phyloP scores from a whole-genome alignment of 2,113 vertebrate species.

The Ciconia boyciana region DNA sequence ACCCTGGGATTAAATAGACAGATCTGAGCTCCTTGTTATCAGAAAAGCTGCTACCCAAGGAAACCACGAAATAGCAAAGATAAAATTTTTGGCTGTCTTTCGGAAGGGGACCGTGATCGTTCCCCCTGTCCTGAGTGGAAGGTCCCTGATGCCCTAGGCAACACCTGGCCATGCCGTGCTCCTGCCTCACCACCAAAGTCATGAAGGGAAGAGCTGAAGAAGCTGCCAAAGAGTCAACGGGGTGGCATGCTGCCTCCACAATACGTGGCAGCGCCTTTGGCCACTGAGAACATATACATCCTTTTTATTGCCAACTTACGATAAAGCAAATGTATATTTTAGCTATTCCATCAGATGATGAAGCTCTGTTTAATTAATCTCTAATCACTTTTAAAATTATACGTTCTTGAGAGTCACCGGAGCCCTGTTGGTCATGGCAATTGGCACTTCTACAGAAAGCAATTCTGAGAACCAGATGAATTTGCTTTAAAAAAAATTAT shows the following conservation, averaged over 20 bases:
- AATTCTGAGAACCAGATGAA: conserved; percentile 6
- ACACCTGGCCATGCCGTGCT: background rate
- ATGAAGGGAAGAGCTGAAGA: background rate
- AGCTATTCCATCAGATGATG: background rate
- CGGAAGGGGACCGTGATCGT: background rate
- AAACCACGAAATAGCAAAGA: background rate
- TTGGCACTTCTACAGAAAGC: background rate
- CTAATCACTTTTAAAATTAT: background rate
- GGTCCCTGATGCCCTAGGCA: background rate
- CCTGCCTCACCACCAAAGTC: background rate
- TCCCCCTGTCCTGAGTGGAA: background rate
- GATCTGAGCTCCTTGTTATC: background rate
- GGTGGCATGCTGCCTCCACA: background rate
- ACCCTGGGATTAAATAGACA: background rate
- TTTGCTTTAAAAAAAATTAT: background rate
- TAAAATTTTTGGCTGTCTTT: background rate
- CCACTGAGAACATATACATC: rapidly evolving
- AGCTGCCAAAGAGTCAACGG: background rate
- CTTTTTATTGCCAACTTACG: background rate
- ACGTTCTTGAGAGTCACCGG: background rate
- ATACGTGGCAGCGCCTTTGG: rapidly evolving
- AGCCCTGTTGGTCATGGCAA: background rate
- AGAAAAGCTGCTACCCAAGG: background rate
- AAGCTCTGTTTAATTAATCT: background rate
- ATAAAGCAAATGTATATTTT: background rate